These are phyloP conservation scores for Silvanus unidentatus DNA, from an alignment of 2,888 invertebrate species.

Conservation along the genomic window DNA sequence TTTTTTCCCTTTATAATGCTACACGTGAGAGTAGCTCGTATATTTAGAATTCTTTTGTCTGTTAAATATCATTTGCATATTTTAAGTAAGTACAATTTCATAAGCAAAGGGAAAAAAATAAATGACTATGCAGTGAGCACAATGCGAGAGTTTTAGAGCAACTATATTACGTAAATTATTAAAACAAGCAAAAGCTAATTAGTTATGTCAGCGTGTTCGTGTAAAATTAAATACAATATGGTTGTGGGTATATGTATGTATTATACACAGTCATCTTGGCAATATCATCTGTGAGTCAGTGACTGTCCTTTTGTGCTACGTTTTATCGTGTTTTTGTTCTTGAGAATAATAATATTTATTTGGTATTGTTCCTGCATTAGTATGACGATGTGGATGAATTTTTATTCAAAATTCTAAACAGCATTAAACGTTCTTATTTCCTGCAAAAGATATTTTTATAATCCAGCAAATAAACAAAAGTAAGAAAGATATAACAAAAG, in stretches of 20 bases:
- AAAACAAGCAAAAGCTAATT: conserved; percentile 17
- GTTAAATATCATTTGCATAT: conserved; percentile 15
- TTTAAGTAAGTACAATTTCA: conserved; percentile 4
- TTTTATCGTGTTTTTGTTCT: conserved; percentile 12
- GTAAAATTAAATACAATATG: conserved; percentile 2
- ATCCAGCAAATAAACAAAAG: conserved; percentile 6
- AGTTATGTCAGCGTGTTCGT: conserved; percentile 13
- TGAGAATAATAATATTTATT: conserved; percentile 21
- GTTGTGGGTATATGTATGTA: no score
- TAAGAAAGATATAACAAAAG: no score
- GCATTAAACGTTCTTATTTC: conserved; percentile 14
- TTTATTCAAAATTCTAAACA: conserved; percentile 16
- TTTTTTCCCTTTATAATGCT: no score
- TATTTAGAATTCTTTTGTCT: no score
- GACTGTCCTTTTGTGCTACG: conserved; percentile 11
- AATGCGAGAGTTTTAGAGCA: conserved; percentile 8
- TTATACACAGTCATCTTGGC: no score
- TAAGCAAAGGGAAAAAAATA: no score
- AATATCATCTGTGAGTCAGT: no score
- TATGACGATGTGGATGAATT: conserved; percentile 12
- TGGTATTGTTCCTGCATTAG: conserved; percentile 14
- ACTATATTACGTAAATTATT: conserved; percentile 12
- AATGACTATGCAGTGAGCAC: no score
- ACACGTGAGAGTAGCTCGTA: no score
- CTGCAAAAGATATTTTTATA: conserved; percentile 12